phyloP scores from a whole-genome alignment of 2,888 invertebrate genomes.

The Noctuana brunneofusca region DNA sequence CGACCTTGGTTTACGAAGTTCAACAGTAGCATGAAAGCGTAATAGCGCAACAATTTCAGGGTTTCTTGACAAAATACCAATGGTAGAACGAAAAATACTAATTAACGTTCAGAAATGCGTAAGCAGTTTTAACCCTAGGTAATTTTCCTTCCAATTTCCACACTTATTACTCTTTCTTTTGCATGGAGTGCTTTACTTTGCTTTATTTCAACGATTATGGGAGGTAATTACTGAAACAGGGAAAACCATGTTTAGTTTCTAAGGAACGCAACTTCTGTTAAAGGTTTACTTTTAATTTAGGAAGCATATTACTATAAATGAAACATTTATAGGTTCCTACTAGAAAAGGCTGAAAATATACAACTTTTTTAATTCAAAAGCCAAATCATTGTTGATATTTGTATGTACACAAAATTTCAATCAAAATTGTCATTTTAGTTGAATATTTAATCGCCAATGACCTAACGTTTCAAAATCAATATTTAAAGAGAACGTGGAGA shows the following conservation, averaged over 20 bases:
- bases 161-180: constrained; percentile 26
- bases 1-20: constrained; percentile 10
- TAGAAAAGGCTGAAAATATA: too few relatives aligned
- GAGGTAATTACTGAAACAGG: constrained; percentile 25
- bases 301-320: background rate
- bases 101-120: constrained; percentile 29
- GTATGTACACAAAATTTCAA: constrained; percentile 4
- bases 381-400: background rate
- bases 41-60: constrained; percentile 6
- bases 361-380: background rate
- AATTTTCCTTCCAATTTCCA: constrained; percentile 28
- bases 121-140: constrained; percentile 28
- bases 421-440: constrained; percentile 4
- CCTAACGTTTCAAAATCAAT: constrained; percentile 25
- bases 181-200: constrained; percentile 7
- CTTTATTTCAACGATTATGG: constrained; percentile 26
- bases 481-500: constrained; percentile 23
- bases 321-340: too few relatives aligned
- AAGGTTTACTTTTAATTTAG: background rate
- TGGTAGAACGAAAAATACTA: constrained; percentile 22
- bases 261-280: background rate
- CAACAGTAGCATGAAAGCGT: constrained; percentile 13
- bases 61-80: constrained; percentile 25
- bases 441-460: constrained; percentile 20
- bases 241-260: constrained; percentile 15